Evolutionary conservation across 2,797 vertebrate species (phyloP), one percentile per base, ranked within the genome.

Genomic region (Lacerta bilineata): DNA sequence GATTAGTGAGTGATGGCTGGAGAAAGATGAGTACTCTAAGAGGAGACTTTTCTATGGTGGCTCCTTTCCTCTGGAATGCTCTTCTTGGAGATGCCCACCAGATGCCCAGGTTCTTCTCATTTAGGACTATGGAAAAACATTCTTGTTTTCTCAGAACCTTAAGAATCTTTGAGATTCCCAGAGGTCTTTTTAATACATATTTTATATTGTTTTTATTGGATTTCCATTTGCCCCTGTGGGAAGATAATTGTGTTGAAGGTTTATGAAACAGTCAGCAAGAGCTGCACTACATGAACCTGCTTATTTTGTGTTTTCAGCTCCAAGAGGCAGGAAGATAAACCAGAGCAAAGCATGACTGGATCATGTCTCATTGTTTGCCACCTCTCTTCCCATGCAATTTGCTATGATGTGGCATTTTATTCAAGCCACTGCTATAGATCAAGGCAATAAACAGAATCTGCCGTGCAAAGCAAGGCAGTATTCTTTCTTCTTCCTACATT

Each of bases 371-470:
- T 55, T 77, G 5, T 76, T 25, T 86, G 23, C 20, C 2, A 72
- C 68, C 41, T 71, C 55, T 41, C 18, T 15, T 87, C 36, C 33
- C 39, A 29, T 72, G 36, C 8, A 43, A 69, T 33, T 33, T 69
- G 1, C 6, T 18, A 79, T 36, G 39, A 10, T 64, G 5, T 36
- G 36, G 43, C 59, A 8, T 36, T 20, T 79, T 78, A 41, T 72
- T 59, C 36, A 84, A 84, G 77, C 33, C 82, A 79, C 3, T n/a
- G 4, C 75, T 29, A 87, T 55, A 87, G 43, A 72, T 87, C 77
- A 71, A 29, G 41, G 29, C 18, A 72, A 79, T 23, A 61, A 79
- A 71, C 76, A 23, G 59, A 69, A 36, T 79, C 18, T 46, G 46
- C 29, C 6, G 29, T 36, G 36, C 10, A 61, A 78, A 72, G 33